Evolutionary conservation across 2,113 vertebrate genomes (phyloP).

Genomic region (Tachysurus fulvidraco): DNA sequence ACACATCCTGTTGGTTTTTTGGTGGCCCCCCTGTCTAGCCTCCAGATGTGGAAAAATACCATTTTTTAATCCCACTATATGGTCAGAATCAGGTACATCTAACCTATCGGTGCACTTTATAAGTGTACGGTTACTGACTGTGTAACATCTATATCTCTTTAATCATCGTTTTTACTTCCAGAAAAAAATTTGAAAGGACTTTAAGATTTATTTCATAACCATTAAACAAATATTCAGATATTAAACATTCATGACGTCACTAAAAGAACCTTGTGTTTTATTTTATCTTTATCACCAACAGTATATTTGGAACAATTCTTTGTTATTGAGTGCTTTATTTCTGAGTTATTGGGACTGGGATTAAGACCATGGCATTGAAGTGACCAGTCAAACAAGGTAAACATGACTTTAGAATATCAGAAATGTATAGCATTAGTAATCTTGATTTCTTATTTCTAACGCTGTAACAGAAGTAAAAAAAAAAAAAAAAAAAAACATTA

Average conservation of each 20-base stretch:
- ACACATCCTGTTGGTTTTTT: background rate
- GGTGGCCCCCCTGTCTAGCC: background rate
- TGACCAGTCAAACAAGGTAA: background rate
- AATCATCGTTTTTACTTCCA: background rate
- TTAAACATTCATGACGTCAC: background rate
- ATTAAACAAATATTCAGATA: background rate
- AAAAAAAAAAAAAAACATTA: background rate
- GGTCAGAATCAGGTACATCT: background rate
- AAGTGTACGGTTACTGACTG: background rate
- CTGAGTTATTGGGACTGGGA: background rate
- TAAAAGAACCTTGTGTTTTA: background rate
- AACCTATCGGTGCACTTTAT: background rate
- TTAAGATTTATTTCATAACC: background rate
- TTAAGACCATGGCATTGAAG: background rate
- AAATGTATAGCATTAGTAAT: background rate
- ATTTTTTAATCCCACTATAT: background rate
- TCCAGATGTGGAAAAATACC: background rate
- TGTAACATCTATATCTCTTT: background rate
- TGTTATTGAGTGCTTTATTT: background rate
- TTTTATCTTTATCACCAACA: background rate
- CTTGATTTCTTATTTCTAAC: background rate
- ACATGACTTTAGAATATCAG: background rate
- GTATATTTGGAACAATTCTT: background rate
- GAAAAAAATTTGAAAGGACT: background rate
- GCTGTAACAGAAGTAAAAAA: background rate